phyloP scores from a whole-genome alignment of 2,113 vertebrate genomes.

The Orientallactaga bullata region DNA sequence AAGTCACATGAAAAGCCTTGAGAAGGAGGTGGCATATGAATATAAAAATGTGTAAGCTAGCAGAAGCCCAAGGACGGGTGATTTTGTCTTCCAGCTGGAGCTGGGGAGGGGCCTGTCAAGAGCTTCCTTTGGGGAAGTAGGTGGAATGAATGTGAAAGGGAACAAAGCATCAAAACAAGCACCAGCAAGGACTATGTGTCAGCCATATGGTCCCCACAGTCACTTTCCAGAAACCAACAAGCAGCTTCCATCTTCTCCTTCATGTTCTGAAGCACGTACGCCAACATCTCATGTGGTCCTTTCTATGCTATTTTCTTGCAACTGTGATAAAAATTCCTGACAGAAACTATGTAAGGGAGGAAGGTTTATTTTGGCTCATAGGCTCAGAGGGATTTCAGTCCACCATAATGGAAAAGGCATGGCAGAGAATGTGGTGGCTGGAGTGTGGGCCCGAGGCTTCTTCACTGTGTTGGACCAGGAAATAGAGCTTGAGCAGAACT shows the following conservation, averaged over 20 bases:
- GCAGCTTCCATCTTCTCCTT: constrained; percentile 20
- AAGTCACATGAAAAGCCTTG: constrained; percentile 1
- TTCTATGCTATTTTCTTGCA: background rate
- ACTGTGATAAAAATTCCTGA: background rate
- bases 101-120: background rate
- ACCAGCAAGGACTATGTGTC: background rate
- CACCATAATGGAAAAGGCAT: background rate
- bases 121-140: background rate
- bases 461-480: background rate
- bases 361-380: background rate
- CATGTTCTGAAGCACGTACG: background rate
- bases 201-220: background rate
- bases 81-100: background rate
- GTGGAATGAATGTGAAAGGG: background rate
- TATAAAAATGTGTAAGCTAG: background rate
- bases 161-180: constrained; percentile 13
- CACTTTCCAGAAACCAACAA: background rate
- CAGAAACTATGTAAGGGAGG: background rate
- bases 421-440: background rate
- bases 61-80: background rate
- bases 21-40: background rate
- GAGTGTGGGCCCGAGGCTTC: background rate
- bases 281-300: background rate
- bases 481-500: background rate
- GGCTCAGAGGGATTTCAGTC: background rate